A percentile compares a stretch with the other conserved stretches of the same genome.
Evolutionary conservation across 1,140 invertebrate genomes (phyloP).

Genomic region (Drosophila micromelanica): DNA sequence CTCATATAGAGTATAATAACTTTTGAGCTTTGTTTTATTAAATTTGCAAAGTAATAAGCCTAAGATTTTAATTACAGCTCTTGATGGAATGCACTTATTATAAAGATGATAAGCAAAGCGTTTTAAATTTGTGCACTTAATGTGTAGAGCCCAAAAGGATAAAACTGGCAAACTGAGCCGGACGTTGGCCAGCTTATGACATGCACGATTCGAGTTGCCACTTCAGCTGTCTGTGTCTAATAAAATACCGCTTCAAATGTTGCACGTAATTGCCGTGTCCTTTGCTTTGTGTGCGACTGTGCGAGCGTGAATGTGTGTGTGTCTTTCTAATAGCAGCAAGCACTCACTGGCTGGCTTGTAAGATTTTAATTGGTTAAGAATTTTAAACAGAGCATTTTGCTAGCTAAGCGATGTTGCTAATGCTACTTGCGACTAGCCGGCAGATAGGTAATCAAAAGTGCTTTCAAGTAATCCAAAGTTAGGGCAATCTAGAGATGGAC

Average conservation of each 20-base stretch:
- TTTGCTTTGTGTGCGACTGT: constrained; percentile 12
- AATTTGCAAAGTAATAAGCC: constrained; percentile 11
- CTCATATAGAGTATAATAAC: neutral
- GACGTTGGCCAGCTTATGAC: constrained; percentile 61
- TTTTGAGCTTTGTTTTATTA: constrained; percentile 1
- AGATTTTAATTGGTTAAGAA: constrained; percentile 66
- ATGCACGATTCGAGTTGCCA: constrained; percentile 54
- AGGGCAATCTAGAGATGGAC: constrained; percentile 17
- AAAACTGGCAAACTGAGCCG: constrained; percentile 32
- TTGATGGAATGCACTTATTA: constrained; percentile 30
- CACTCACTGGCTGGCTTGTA: constrained; percentile 42
- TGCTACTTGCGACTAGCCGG: neutral
- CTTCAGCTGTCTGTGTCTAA: constrained; percentile 42
- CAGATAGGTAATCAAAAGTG: constrained; percentile 21
- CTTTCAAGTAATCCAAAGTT: constrained; percentile 50
- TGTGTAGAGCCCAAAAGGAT: constrained; percentile 50
- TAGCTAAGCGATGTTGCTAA: constrained; percentile 45
- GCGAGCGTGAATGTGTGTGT: neutral
- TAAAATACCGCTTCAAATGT: constrained; percentile 75
- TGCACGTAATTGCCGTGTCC: constrained; percentile 62
- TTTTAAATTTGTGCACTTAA: constrained; percentile 31
- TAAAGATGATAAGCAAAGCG: constrained; percentile 29
- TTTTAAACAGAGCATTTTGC: constrained; percentile 54
- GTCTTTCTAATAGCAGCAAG: constrained; percentile 57
- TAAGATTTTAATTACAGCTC: constrained; percentile 38